Evolutionary conservation across 2,113 vertebrate species (phyloP), one percentile per base, ranked within the genome.

Genomic region (Channa argus): DNA sequence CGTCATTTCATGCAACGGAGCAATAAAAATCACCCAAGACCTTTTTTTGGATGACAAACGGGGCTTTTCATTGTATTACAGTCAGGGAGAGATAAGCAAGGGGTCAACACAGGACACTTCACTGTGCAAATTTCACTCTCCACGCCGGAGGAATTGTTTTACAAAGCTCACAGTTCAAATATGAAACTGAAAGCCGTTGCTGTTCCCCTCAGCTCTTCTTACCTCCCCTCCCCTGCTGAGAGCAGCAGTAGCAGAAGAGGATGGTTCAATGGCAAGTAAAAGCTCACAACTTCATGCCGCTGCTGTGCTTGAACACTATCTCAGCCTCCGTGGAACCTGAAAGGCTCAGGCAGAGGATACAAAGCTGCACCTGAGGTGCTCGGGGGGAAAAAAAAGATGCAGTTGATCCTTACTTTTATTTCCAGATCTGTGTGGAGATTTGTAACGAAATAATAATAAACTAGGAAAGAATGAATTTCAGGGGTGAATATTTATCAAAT

Each of bases 211-310:
- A 71, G 69, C 83, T 79, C 73, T 67, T 85, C 79, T 61, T 79
- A 65, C 66, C 71, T 63, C 59, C 56, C 64, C 37, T 10, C 65
- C 59, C 79, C 63, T 73, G 82, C 82, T 56, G 82, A 76, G 81
- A 86, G 75, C 52, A 60, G 72, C 70, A 67, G 76, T 60, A 0
- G 75, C 77, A 82, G 72, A 75, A 80, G 62, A 72, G 52, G 79
- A 82, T 45, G 53, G 82, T 85, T 89, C 72, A 70, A 71, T 79
- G 79, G 72, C 60, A 74, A 83, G 79, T 84, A 55, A 82, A 84
- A 85, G 63, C 82, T 37, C 13, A 59, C 75, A 79, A 73, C 62
- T 69, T 73, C 64, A 63, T 50, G 65, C 69, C 8, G 50, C 75
- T 41, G 58, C 59, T 14, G 52, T 51, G 68, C 73, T 85, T 65